Conservation (phyloP, 2,797 vertebrate genomes). For the Cyclura pinguis region DNA sequence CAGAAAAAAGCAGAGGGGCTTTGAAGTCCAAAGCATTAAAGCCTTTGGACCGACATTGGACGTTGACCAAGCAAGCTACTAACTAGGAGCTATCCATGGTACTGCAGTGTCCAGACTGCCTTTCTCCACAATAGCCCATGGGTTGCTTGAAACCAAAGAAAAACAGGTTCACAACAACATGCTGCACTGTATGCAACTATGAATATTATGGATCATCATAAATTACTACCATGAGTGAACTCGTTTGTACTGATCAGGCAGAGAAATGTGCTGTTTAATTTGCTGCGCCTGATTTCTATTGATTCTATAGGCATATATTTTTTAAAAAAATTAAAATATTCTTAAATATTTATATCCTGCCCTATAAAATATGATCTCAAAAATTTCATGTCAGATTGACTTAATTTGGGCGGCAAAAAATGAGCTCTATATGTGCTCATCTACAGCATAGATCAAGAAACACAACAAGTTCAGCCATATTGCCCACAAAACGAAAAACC, state of each 20-base stretch:
- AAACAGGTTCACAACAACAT: neutral
- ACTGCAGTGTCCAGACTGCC: neutral
- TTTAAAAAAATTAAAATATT: neutral
- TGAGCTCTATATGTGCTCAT: neutral
- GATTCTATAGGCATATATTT: neutral
- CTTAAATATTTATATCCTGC: neutral
- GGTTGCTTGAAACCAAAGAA: neutral
- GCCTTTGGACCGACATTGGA: neutral
- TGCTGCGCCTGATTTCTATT: neutral
- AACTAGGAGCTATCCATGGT: neutral
- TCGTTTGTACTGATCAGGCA: neutral
- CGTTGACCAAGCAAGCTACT: neutral
- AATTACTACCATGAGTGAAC: neutral
- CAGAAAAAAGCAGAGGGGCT: too few species aligned
- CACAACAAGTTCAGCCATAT: too few species aligned
- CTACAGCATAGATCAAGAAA: neutral
- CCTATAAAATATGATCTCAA: too few species aligned
- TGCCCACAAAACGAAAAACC: too few species aligned
- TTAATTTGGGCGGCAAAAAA: too few species aligned
- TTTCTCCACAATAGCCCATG: neutral
- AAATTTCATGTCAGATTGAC: too few species aligned
- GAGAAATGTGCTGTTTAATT: neutral
- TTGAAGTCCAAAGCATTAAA: neutral
- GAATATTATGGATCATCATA: neutral
- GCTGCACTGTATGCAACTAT: neutral